These are phyloP conservation scores for Sepioteuthis lessoniana DNA, from an alignment of 2,888 invertebrate genomes.

Conservation along the genomic window DNA sequence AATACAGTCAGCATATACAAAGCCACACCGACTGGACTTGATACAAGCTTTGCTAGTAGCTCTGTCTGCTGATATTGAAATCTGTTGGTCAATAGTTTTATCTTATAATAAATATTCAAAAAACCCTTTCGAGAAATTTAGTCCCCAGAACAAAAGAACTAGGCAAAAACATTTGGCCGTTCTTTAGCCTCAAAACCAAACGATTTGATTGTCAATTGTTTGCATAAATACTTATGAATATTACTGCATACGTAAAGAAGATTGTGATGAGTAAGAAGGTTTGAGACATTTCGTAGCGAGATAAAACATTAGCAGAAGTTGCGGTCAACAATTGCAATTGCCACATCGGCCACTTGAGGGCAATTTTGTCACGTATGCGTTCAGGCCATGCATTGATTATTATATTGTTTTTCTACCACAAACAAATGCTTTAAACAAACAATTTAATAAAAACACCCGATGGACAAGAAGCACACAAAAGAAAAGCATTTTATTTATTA, in stretches of 20 bases:
- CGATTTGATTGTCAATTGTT: too few species aligned
- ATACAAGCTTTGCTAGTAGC: too few species aligned
- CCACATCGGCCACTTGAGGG: neutral
- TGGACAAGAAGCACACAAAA: neutral
- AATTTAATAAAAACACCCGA: neutral
- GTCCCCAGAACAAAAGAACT: too few species aligned
- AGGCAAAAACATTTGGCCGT: too few species aligned
- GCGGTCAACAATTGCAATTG: neutral
- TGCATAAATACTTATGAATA: neutral
- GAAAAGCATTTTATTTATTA: neutral
- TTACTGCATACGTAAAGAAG: neutral
- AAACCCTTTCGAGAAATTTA: too few species aligned
- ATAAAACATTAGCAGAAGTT: neutral
- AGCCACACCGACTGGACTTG: too few species aligned
- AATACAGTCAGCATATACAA: too few species aligned
- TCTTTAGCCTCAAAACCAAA: too few species aligned
- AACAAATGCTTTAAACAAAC: neutral
- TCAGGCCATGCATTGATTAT: neutral
- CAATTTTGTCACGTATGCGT: neutral
- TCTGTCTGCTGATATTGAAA: too few species aligned
- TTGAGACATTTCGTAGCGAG: neutral
- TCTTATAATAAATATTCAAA: too few species aligned
- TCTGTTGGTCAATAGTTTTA: too few species aligned
- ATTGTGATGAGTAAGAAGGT: neutral
- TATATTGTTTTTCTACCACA: neutral